Evolutionary conservation across 2,888 invertebrate species (phyloP).

Genomic region (Zaprionus bogoriensis): DNA sequence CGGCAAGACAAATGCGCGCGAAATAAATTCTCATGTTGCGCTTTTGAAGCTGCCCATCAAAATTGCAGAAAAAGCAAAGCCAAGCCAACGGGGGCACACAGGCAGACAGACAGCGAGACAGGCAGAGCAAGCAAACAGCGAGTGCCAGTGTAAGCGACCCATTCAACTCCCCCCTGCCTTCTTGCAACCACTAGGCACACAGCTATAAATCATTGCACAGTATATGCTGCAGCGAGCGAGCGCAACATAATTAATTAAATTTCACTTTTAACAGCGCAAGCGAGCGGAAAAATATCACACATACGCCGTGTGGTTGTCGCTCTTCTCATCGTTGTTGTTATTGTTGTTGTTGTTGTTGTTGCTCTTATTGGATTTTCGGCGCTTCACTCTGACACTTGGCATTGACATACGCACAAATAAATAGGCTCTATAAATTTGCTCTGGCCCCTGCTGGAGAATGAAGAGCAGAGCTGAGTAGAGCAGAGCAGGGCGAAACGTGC

Average conservation of each 20-base stretch:
- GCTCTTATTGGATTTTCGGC: conserved; percentile 17
- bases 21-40: conserved; percentile 76
- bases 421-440: conserved; percentile 62
- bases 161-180: not conserved
- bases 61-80: conserved; percentile 57
- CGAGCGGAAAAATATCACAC: conserved; percentile 52
- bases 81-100: too few species aligned
- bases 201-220: conserved; percentile 66
- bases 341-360: conserved; percentile 18
- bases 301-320: conserved; percentile 41
- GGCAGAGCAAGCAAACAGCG: conserved; percentile 16
- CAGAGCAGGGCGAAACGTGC: conserved; percentile 47
- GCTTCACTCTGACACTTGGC: conserved; percentile 49
- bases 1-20: conserved; percentile 69
- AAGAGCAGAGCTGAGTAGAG: too few species aligned
- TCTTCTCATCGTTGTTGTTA: too few species aligned
- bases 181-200: conserved; percentile 14
- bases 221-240: not conserved
- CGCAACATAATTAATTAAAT: conserved; percentile 71
- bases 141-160: too few species aligned
- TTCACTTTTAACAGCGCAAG: conserved; percentile 54
- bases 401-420: conserved; percentile 70
- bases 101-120: conserved; percentile 10
- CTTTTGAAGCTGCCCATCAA: conserved; percentile 69
- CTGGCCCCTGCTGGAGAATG: too few species aligned